phyloP scores from a whole-genome alignment of 2,797 vertebrate species.

The Bradypus variegatus region DNA sequence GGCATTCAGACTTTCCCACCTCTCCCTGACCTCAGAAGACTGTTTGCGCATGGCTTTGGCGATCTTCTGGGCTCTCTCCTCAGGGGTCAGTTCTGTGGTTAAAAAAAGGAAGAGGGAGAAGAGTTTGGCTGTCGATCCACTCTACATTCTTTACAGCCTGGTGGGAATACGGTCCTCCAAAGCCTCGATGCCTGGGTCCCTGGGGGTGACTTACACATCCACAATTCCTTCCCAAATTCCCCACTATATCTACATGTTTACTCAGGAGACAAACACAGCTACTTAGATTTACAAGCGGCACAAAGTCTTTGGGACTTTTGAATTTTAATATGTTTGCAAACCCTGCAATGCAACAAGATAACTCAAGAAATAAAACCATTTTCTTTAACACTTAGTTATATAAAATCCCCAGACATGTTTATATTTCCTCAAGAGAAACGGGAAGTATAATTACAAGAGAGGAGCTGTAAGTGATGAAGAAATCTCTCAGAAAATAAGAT shows the following conservation, averaged over 20 bases:
- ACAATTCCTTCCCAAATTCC: background rate
- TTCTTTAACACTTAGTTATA: constrained; percentile 26
- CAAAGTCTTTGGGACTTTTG: background rate
- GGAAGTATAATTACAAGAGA: constrained; percentile 20
- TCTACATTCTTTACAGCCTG: background rate
- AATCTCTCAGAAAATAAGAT: constrained; percentile 39
- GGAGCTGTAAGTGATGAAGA: background rate
- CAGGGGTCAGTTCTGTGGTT: constrained; percentile 84
- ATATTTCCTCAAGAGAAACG: constrained; percentile 31
- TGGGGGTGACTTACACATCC: background rate
- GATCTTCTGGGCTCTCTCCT: constrained; percentile 89
- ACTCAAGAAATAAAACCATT: constrained; percentile 2
- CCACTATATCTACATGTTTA: background rate
- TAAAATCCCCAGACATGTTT: constrained; percentile 33
- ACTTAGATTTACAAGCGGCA: background rate
- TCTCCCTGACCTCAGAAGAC: constrained; percentile 89
- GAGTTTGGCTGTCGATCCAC: background rate
- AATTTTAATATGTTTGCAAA: constrained; percentile 30
- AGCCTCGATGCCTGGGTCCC: background rate
- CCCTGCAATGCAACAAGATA: background rate
- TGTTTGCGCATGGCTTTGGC: constrained; percentile 95
- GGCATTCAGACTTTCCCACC: constrained; percentile 88
- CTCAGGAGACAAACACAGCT: background rate
- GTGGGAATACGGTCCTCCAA: background rate
- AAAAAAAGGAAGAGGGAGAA: background rate